Base-by-base conservation (phyloP, 2,888 invertebrate genomes). In the Drosophila borealis region DNA sequence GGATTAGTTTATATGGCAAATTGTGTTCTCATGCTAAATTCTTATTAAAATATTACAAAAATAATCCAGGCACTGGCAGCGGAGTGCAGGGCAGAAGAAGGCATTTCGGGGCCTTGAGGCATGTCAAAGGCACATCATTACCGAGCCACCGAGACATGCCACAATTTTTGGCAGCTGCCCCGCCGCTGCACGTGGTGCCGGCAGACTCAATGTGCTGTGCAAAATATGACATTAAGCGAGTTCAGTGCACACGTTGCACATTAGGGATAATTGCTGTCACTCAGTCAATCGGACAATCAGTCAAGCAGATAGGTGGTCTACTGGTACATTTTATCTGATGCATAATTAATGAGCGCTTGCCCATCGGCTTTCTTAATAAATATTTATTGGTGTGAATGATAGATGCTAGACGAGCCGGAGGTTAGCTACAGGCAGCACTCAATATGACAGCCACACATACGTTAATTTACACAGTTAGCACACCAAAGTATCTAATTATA, bases 191-290 rank as follows among this genome's bases (percentile, higher is more conserved):
- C 48, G 48, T 55, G 73, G 17, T 19, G 63, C 37, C 29, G 57
- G 50, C 25, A 41, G 48, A 74, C 49, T 63, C 65, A 76, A 76
- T 81, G 68, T 71, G 53, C 49, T 70, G 66, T 61, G 57, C n/a
- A 48, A 68, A 78, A 75, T 74, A 62, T 48, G 53, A 54, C 67
- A 72, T 79, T 66, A 63, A 48, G 44, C 55, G 48, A 45, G 50
- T 49, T 55, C 60, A 67, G 53, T 74, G 77, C 74, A 74, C 77
- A 81, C 64, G 67, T 37, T 72, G 77, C 83, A 79, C 88, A 81
- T 88, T 81, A 75, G 46, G 48, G 62, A 62, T 73, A 73, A 75
- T 75, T 75, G 68, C 56, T 55, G 63, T 9, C 62, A 46, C 67
- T 71, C 55, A 39, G 53, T 49, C 61, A 56, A 48, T 54, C 56